Evolutionary conservation across 2,888 invertebrate species (phyloP).

Genomic region (Xestobium rufovillosum): DNA sequence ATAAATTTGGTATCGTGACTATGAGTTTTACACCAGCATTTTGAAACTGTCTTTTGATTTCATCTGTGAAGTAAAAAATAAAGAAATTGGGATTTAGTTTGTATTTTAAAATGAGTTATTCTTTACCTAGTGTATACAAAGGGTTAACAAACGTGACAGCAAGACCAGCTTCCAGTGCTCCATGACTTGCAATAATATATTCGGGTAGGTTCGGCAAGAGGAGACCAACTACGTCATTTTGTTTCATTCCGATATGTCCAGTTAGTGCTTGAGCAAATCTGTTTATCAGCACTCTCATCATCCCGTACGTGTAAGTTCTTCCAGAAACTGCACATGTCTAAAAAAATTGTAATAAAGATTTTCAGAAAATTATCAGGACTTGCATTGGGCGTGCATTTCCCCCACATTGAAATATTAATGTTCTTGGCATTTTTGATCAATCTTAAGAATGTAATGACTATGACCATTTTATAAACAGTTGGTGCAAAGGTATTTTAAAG

Average conservation of each 20-base stretch:
- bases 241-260: constrained; percentile 49
- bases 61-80: constrained; percentile 44
- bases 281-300: constrained; percentile 51
- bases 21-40: constrained; percentile 58
- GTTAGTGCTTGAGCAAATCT: constrained; percentile 53
- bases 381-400: background rate
- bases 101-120: background rate
- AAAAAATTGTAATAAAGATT: constrained; percentile 17
- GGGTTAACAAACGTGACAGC: constrained; percentile 64
- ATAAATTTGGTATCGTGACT: constrained; percentile 54
- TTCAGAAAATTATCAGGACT: background rate
- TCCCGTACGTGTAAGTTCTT: constrained; percentile 56
- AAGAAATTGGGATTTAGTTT: background rate
- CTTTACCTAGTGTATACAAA: constrained; percentile 57
- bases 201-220: constrained; percentile 66
- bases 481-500: no score
- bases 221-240: constrained; percentile 58
- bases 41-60: constrained; percentile 55
- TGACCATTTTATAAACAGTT: no score
- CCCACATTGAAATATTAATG: no score
- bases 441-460: background rate
- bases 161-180: constrained; percentile 58
- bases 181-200: constrained; percentile 57
- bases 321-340: constrained; percentile 64
- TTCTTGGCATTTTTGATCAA: no score